Evolutionary conservation across 2,888 invertebrate genomes (phyloP).

Genomic region (Ophion slaviceki): DNA sequence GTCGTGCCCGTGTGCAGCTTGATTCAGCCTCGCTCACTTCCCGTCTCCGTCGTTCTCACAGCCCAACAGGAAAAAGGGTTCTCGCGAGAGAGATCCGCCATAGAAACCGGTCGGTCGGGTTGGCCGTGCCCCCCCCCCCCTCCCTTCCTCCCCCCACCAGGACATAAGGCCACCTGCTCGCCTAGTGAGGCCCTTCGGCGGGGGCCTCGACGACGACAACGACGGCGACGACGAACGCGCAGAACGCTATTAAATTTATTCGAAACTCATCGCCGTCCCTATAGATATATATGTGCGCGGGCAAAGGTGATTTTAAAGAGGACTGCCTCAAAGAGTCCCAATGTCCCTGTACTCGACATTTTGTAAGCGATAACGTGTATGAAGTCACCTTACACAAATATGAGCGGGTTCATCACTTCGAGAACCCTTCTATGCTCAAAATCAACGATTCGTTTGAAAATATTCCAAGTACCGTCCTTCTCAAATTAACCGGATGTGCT

Average conservation of each 20-base stretch:
- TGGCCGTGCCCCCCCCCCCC: slow-evolving; percentile 75
- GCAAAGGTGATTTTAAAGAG: not conserved
- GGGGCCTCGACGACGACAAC: slow-evolving; percentile 66
- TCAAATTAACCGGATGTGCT: too few species aligned
- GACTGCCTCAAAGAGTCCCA: not conserved
- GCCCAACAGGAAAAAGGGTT: slow-evolving; percentile 50
- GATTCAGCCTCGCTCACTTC: slow-evolving; percentile 33
- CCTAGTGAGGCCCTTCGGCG: slow-evolving; percentile 69
- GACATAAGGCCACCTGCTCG: slow-evolving; percentile 80
- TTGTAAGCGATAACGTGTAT: not conserved
- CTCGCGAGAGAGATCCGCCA: slow-evolving; percentile 76
- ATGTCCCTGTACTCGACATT: not conserved
- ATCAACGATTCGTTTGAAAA: too few species aligned
- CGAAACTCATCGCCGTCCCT: slow-evolving; percentile 75
- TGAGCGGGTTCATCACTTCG: too few species aligned
- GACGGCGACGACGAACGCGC: slow-evolving; percentile 62
- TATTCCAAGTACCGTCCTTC: too few species aligned
- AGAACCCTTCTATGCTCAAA: too few species aligned
- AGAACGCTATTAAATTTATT: slow-evolving; percentile 81
- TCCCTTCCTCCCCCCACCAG: slow-evolving; percentile 74
- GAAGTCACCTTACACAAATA: too few species aligned
- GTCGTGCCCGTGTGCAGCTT: slow-evolving; percentile 34
- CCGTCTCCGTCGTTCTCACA: slow-evolving; percentile 54
- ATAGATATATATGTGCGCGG: not conserved
- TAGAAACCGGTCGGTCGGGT: slow-evolving; percentile 83